These are phyloP conservation scores for Eretmochelys imbricata DNA, from an alignment of 2,113 vertebrate species.

Conservation along the genomic window DNA sequence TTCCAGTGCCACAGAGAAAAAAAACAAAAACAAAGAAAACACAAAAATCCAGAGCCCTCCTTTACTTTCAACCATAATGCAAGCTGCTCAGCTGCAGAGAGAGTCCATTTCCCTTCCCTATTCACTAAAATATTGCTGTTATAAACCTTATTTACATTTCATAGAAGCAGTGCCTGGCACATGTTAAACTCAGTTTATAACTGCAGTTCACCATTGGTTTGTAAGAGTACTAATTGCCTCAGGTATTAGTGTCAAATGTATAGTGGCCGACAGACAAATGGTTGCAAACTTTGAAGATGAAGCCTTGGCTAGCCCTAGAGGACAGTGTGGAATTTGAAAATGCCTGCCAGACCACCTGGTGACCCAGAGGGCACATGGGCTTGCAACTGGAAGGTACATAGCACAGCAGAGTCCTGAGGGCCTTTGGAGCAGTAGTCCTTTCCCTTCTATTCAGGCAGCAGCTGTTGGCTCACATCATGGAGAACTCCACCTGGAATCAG, in stretches of 20 bases:
- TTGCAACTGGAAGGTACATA: background rate
- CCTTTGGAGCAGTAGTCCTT: rapidly evolving
- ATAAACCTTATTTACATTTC: slow-evolving; percentile 33
- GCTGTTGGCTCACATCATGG: background rate
- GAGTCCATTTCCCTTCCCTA: slow-evolving; percentile 1
- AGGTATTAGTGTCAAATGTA: slow-evolving; percentile 29
- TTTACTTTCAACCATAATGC: background rate
- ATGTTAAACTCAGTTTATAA: slow-evolving; percentile 55
- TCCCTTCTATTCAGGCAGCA: background rate
- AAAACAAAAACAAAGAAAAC: background rate
- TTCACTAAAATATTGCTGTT: slow-evolving; percentile 14
- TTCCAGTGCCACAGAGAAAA: background rate
- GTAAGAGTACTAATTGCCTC: slow-evolving; percentile 40
- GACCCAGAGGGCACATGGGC: background rate
- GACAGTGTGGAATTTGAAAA: rapidly evolving
- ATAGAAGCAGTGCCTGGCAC: background rate
- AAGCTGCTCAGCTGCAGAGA: background rate
- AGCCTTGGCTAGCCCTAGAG: background rate
- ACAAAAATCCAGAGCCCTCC: background rate
- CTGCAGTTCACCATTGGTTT: slow-evolving; percentile 35
- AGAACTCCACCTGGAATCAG: background rate
- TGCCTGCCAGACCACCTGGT: background rate
- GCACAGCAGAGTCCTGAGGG: too few relatives aligned
- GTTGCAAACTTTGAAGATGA: rapidly evolving
- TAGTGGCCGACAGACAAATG: background rate